Percentiles rank a stretch among this genome's conserved stretches.
Conservation (phyloP, 2,888 invertebrate genomes). For the Aricia artaxerxes region DNA sequence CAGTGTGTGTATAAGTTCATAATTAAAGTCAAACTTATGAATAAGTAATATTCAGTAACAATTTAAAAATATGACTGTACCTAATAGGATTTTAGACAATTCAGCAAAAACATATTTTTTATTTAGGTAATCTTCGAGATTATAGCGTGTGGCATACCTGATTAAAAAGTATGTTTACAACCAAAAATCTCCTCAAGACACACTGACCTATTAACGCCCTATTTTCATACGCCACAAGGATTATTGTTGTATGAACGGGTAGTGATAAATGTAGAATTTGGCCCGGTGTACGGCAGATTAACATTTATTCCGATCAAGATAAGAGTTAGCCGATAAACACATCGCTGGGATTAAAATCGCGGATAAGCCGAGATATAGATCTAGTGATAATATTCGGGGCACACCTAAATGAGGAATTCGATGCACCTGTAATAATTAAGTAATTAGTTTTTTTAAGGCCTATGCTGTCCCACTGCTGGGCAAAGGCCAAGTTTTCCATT, state of each 20-base stretch:
- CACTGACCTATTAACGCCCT: not conserved
- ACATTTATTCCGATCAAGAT: slow-evolving; percentile 35
- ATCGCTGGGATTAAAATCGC: slow-evolving; percentile 67
- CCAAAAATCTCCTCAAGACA: not conserved
- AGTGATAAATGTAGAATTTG: not conserved
- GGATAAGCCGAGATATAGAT: slow-evolving; percentile 56
- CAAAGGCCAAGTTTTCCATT: no score
- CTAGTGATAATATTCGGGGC: slow-evolving; percentile 50
- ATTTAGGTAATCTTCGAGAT: not conserved
- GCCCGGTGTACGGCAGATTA: not conserved
- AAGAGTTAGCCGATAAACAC: slow-evolving; percentile 49
- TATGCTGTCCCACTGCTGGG: no score
- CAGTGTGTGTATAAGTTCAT: no score
- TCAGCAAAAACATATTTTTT: not conserved
- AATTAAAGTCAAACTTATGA: not conserved
- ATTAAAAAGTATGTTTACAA: not conserved
- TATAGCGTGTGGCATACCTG: not conserved
- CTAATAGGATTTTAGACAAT: not conserved
- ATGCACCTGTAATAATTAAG: not conserved
- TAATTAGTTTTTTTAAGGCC: not conserved
- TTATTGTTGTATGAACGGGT: not conserved
- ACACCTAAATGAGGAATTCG: not conserved
- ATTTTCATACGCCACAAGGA: not conserved
- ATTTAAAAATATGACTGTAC: no score
- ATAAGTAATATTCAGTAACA: not conserved